Evolutionary conservation across 1,140 invertebrate species (phyloP).

Genomic region (Anastrepha obliqua): DNA sequence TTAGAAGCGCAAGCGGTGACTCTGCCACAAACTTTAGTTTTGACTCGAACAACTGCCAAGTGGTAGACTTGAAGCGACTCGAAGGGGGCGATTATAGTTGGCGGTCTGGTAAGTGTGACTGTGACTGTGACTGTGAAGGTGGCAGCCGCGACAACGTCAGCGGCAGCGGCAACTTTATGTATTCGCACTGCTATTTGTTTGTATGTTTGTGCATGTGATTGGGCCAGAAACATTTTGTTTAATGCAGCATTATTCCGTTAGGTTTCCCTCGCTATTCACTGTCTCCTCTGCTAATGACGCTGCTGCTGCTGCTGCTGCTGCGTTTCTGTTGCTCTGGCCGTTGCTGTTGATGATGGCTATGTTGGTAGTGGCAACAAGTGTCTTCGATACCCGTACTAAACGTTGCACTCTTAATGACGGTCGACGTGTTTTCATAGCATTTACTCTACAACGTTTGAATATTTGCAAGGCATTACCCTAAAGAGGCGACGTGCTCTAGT

Average conservation of each 20-base stretch:
- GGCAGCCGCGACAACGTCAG: conserved; percentile 56
- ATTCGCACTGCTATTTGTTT: conserved; percentile 59
- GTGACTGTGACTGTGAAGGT: conserved; percentile 55
- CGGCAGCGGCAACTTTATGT: conserved; percentile 56
- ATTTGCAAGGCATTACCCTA: conserved; percentile 43
- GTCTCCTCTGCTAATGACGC: not conserved
- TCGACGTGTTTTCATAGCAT: not conserved
- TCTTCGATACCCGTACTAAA: conserved; percentile 19
- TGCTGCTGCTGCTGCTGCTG: not conserved
- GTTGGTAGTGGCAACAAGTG: conserved; percentile 43
- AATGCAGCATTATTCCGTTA: conserved; percentile 74
- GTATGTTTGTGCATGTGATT: conserved; percentile 66
- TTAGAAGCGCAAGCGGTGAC: not conserved
- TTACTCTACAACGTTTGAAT: not conserved
- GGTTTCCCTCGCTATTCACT: conserved; percentile 63
- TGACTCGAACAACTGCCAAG: not conserved
- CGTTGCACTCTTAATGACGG: conserved; percentile 23
- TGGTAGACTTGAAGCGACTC: not conserved
- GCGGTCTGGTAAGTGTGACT: not conserved
- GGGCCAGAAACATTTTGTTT: conserved; percentile 74
- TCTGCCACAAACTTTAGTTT: conserved; percentile 25
- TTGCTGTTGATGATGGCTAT: not conserved
- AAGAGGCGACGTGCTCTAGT: conserved; percentile 24
- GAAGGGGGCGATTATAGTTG: not conserved
- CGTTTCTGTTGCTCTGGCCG: not conserved